phyloP scores from a whole-genome alignment of 37 sponge, comb jelly and placozoan species.

The Dysidea cf. avara region DNA sequence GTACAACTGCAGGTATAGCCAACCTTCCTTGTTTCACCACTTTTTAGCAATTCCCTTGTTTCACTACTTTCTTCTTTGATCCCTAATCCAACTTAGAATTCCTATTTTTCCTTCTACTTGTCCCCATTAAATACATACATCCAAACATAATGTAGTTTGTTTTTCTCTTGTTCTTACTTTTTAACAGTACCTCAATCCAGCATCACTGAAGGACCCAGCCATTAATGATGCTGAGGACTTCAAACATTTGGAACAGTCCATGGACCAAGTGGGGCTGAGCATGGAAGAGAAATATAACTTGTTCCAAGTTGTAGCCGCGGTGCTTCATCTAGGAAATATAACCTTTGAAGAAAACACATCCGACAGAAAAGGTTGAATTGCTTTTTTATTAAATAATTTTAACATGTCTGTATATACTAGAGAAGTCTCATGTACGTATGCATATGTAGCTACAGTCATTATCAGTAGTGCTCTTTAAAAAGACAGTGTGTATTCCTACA shows the following conservation, averaged over 20 bases:
- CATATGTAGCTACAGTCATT: background rate
- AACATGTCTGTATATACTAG: background rate
- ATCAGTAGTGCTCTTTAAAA: too few relatives aligned
- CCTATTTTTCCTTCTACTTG: too few relatives aligned
- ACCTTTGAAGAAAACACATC: slow-evolving; percentile 79
- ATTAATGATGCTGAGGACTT: slow-evolving; percentile 72
- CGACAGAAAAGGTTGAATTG: slow-evolving; percentile 63
- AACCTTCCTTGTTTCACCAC: too few relatives aligned
- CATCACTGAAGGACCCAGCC: slow-evolving; percentile 49
- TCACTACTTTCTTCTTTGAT: too few relatives aligned
- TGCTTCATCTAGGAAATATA: slow-evolving; percentile 90
- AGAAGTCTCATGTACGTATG: background rate
- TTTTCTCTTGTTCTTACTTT: background rate
- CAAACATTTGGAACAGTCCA: slow-evolving; percentile 56
- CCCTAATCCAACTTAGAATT: too few relatives aligned
- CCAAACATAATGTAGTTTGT: too few relatives aligned
- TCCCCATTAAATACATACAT: too few relatives aligned
- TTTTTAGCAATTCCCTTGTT: too few relatives aligned
- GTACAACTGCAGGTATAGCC: too few relatives aligned
- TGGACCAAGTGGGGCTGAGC: slow-evolving; percentile 84
- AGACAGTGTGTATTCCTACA: too few relatives aligned
- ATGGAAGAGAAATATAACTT: slow-evolving; percentile 68
- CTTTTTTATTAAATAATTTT: background rate
- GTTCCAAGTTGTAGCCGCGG: slow-evolving; percentile 78
- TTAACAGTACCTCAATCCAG: slow-evolving; percentile 64